Conservation (phyloP, 2,797 vertebrate genomes). For the Miichthys miiuy region DNA sequence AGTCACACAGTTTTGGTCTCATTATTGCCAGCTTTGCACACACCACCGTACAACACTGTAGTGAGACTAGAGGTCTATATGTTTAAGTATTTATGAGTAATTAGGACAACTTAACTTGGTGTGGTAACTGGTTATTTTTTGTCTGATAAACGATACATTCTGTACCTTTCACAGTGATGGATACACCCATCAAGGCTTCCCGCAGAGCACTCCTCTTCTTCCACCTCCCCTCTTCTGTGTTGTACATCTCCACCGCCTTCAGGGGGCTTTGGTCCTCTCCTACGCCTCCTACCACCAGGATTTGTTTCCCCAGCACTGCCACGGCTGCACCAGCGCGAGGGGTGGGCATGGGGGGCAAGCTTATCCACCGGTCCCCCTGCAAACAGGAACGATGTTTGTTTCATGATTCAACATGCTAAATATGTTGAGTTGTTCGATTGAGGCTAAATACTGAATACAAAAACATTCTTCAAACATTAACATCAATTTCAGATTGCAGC, state of each 20-base stretch:
- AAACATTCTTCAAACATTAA: not conserved
- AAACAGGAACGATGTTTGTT: slow-evolving; percentile 2
- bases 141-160: not conserved
- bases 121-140: too few species aligned
- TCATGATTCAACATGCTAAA: slow-evolving; percentile 5
- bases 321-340: slow-evolving; percentile 93
- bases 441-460: not conserved
- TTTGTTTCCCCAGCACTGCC: slow-evolving; percentile 91
- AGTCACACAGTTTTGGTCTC: not conserved
- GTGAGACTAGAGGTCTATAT: not conserved
- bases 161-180: slow-evolving; percentile 93
- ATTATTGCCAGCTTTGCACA: not conserved
- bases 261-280: slow-evolving; percentile 92
- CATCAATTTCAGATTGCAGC: not conserved
- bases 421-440: not conserved
- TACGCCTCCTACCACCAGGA: slow-evolving; percentile 95
- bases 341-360: slow-evolving; percentile 91
- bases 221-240: slow-evolving; percentile 95
- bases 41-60: not conserved
- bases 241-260: slow-evolving; percentile 94
- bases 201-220: slow-evolving; percentile 92
- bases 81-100: not conserved
- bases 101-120: not conserved
- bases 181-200: slow-evolving; percentile 95
- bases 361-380: slow-evolving; percentile 93